phyloP scores from a whole-genome alignment of 2,888 invertebrate genomes.

The Endomychus coccineus region DNA sequence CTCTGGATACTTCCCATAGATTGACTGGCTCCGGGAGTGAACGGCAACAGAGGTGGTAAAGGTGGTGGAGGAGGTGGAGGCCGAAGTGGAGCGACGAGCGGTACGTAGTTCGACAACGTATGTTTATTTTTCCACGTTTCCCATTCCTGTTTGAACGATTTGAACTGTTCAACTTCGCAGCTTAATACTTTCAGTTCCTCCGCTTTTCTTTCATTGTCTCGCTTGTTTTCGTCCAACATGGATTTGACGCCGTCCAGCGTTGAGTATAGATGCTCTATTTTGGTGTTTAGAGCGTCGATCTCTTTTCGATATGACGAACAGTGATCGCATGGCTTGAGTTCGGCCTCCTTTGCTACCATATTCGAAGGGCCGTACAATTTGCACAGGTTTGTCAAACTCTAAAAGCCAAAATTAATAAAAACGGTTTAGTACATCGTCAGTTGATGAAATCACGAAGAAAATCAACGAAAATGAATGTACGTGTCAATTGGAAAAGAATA shows the following conservation, averaged over 20 bases:
- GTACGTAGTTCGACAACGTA: background rate
- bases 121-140: constrained; percentile 5
- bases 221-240: background rate
- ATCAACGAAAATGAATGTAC: too few relatives aligned
- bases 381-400: too few relatives aligned
- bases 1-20: constrained; percentile 10
- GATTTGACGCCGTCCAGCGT: constrained; percentile 23
- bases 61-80: constrained; percentile 30
- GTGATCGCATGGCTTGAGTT: too few relatives aligned
- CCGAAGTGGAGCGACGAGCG: constrained; percentile 1
- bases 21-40: constrained; percentile 7
- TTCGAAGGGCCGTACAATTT: too few relatives aligned
- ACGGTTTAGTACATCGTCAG: too few relatives aligned
- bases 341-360: too few relatives aligned
- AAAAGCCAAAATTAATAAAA: too few relatives aligned
- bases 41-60: constrained; percentile 19
- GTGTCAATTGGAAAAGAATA: too few relatives aligned
- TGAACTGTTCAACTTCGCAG: constrained; percentile 8
- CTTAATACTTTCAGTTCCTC: background rate
- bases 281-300: too few relatives aligned
- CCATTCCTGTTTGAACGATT: constrained; percentile 8
- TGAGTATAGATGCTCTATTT: constrained; percentile 15
- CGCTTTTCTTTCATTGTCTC: background rate
- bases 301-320: too few relatives aligned
- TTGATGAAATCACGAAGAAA: too few relatives aligned